These are phyloP conservation scores for Nemapogon koenigi DNA, from an alignment of 2,888 invertebrate species.

Conservation along the genomic window DNA sequence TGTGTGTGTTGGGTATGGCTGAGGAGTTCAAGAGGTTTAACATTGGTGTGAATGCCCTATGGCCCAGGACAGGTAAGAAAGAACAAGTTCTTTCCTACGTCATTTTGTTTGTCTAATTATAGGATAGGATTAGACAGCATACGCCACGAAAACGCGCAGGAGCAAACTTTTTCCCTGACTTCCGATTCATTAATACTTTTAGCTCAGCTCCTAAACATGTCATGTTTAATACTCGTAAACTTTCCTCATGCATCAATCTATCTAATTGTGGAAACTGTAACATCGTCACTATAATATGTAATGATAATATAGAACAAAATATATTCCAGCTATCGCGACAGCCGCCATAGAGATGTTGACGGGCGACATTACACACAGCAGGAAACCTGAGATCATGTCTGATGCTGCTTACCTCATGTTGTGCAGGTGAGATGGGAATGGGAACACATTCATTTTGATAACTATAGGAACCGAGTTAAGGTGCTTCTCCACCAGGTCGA, in stretches of 20 bases:
- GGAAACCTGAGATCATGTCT: conserved; percentile 85
- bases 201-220: no score
- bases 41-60: conserved; percentile 93
- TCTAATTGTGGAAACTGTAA: no score
- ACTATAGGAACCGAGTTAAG: no score
- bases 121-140: conserved; percentile 10
- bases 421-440: conserved; percentile 54
- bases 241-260: no score
- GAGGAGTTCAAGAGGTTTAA: conserved; percentile 84
- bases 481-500: no score
- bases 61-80: conserved; percentile 90
- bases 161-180: conserved; percentile 1
- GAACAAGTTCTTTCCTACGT: background rate
- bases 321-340: conserved; percentile 80
- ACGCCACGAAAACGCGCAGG: no score
- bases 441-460: no score
- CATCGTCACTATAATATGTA: background rate
- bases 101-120: conserved; percentile 6
- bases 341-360: conserved; percentile 91
- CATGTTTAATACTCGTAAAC: no score
- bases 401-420: conserved; percentile 90
- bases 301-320: background rate
- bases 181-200: background rate
- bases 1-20: conserved; percentile 98
- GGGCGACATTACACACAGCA: conserved; percentile 72